Evolutionary conservation across 2,113 vertebrate species (phyloP).

Genomic region (Clarias magur): DNA sequence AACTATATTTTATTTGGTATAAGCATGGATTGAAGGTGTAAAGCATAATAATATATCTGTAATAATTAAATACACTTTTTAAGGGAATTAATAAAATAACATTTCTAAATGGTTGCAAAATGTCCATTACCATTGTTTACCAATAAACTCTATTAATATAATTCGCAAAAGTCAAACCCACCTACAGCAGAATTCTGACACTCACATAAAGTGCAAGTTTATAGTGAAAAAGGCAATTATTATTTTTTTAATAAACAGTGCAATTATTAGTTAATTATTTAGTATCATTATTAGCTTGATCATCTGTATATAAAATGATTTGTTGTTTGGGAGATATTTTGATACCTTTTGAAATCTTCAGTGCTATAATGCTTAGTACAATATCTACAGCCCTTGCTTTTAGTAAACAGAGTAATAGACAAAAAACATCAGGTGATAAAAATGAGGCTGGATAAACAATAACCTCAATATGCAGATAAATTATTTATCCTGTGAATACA

Average conservation of each 20-base stretch:
- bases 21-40: background rate
- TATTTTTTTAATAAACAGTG: background rate
- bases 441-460: background rate
- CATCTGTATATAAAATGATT: background rate
- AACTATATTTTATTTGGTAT: background rate
- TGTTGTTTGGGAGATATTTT: background rate
- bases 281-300: background rate
- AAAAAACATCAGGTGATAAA: background rate
- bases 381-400: background rate
- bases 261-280: background rate
- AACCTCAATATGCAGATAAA: slow-evolving; percentile 6
- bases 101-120: background rate
- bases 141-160: background rate
- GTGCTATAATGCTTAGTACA: background rate
- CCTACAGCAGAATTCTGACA: background rate
- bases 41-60: background rate
- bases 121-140: background rate
- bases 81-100: background rate
- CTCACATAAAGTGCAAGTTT: background rate
- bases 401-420: background rate
- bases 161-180: background rate
- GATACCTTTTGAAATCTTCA: background rate
- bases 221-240: background rate
- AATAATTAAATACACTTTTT: background rate
- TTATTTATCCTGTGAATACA: background rate